Percentiles rank a stretch among this genome's conserved stretches.
phyloP scores from a whole-genome alignment of 2,797 vertebrate species.

The Neopelma chrysocephalum region DNA sequence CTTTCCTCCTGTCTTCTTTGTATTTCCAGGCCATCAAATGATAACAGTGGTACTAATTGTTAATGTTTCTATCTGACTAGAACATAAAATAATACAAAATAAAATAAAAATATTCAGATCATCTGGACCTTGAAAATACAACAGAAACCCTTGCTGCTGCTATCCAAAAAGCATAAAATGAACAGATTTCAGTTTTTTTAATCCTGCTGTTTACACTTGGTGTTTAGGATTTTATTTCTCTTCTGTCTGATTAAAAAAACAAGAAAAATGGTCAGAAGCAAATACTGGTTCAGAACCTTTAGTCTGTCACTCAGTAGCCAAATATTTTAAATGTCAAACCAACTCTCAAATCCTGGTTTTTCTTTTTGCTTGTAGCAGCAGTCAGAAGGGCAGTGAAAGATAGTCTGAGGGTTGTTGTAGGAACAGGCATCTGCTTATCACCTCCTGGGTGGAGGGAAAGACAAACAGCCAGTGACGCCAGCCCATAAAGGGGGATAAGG shows the following conservation, averaged over 20 bases:
- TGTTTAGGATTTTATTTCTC: neutral
- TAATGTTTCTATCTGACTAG: neutral
- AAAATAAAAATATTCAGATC: neutral
- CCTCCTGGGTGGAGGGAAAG: neutral
- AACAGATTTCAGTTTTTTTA: neutral
- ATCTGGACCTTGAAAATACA: neutral
- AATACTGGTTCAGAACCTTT: neutral
- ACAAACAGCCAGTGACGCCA: neutral
- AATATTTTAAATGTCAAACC: neutral
- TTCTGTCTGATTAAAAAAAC: neutral
- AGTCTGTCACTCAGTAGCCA: neutral
- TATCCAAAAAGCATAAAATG: neutral
- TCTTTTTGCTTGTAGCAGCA: neutral
- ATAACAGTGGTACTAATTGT: neutral
- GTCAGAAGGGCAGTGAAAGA: neutral
- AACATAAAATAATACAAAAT: neutral
- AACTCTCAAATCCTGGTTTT: neutral
- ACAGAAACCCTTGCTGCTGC: neutral
- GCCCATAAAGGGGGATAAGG: neutral
- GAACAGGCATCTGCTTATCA: neutral
- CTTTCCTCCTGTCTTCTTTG: neutral
- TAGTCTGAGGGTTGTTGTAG: neutral
- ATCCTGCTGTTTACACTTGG: neutral
- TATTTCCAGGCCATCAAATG: neutral
- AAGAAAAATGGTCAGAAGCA: neutral